These are phyloP conservation scores for Cololabis saira DNA, from an alignment of 2,113 vertebrate species.

Conservation along the genomic window DNA sequence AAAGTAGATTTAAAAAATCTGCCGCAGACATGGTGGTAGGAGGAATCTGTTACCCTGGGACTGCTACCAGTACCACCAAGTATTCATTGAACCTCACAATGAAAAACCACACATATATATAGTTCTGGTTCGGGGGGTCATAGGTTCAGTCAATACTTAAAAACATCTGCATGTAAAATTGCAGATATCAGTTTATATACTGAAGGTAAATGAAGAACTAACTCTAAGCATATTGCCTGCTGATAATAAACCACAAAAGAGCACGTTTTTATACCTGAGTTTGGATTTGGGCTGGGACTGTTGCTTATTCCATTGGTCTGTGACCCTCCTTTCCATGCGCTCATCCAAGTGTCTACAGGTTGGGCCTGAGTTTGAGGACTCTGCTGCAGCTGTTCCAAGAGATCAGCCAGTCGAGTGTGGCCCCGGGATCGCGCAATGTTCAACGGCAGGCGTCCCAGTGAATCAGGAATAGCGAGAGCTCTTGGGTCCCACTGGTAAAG, in stretches of 20 bases:
- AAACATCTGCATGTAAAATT: no score
- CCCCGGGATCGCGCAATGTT: slow-evolving; percentile 94
- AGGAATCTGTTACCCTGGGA: no score
- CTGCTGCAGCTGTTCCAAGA: slow-evolving; percentile 93
- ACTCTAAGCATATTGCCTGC: not conserved
- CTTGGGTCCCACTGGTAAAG: slow-evolving; percentile 97
- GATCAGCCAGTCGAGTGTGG: slow-evolving; percentile 94
- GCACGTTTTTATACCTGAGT: slow-evolving; percentile 82
- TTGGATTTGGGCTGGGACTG: slow-evolving; percentile 79
- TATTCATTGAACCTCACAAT: no score
- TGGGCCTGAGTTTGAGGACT: slow-evolving; percentile 83
- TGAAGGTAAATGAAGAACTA: not conserved
- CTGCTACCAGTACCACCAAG: no score
- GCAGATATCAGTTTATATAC: no score
- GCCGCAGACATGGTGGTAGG: no score
- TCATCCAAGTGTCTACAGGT: slow-evolving; percentile 85
- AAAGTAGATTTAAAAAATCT: no score
- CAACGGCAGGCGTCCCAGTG: slow-evolving; percentile 91
- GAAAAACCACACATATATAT: no score
- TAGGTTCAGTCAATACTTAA: no score
- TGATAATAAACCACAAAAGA: slow-evolving; percentile 6
- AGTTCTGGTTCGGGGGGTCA: no score
- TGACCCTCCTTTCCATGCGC: slow-evolving; percentile 85
- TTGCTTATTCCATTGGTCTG: slow-evolving; percentile 86
- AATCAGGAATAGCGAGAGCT: slow-evolving; percentile 95